phyloP scores from a whole-genome alignment of 2,888 invertebrate species.

The Macrophya annulata region DNA sequence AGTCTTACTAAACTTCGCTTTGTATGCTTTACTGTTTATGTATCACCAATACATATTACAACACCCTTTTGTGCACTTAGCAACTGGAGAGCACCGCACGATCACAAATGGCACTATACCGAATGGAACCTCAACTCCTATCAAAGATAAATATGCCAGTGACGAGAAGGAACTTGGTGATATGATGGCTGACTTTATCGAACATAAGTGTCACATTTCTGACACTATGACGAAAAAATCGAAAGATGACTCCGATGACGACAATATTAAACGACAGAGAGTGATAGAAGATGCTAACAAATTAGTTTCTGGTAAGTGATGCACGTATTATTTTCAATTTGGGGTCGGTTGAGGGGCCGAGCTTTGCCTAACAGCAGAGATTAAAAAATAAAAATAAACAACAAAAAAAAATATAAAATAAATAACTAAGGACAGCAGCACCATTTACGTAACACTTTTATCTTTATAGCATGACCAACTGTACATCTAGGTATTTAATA shows the following conservation, averaged over 20 bases:
- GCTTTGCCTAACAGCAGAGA: slow-evolving; percentile 71
- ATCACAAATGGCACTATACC: slow-evolving; percentile 78
- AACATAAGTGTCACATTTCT: slow-evolving; percentile 74
- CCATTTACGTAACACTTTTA: slow-evolving; percentile 52
- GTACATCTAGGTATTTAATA: slow-evolving; percentile 44
- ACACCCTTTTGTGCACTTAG: slow-evolving; percentile 69
- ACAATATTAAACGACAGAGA: slow-evolving; percentile 75
- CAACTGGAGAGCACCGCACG: slow-evolving; percentile 78
- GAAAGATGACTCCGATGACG: slow-evolving; percentile 71
- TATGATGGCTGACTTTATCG: slow-evolving; percentile 77
- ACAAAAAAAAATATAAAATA: slow-evolving; percentile 45
- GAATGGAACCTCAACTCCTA: slow-evolving; percentile 79
- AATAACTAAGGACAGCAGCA: slow-evolving; percentile 53
- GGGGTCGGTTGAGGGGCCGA: slow-evolving; percentile 76
- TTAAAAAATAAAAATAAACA: slow-evolving; percentile 59
- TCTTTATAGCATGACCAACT: slow-evolving; percentile 47
- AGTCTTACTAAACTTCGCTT: background rate
- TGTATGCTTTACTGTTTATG: slow-evolving; percentile 13
- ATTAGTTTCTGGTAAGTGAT: slow-evolving; percentile 77
- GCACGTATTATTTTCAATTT: slow-evolving; percentile 56
- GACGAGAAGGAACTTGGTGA: slow-evolving; percentile 78
- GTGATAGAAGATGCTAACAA: slow-evolving; percentile 76
- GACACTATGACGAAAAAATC: slow-evolving; percentile 76
- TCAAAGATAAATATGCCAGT: slow-evolving; percentile 78
- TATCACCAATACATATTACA: background rate